phyloP scores from a whole-genome alignment of 2,113 vertebrate species.

The Danio rerio region DNA sequence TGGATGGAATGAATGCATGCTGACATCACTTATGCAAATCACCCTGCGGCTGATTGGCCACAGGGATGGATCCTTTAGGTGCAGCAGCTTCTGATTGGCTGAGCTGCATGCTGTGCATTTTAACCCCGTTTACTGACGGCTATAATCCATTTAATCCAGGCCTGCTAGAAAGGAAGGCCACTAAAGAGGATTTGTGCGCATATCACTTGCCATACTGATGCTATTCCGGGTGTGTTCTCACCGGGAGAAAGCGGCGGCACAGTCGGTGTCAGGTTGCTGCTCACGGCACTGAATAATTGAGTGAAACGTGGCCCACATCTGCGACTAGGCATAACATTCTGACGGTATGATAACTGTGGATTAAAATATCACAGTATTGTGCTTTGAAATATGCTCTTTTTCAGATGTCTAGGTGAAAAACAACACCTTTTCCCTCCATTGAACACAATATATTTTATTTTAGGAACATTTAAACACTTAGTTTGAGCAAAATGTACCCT shows the following conservation, averaged over 20 bases:
- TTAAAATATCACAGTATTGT: too few species aligned
- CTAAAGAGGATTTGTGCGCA: conserved; percentile 6
- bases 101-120: conserved; percentile 37
- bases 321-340: not conserved
- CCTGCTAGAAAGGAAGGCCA: conserved; percentile 54
- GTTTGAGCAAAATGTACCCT: too few species aligned
- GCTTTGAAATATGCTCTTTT: too few species aligned
- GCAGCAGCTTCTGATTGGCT: conserved; percentile 52
- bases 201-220: not conserved
- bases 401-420: too few species aligned
- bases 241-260: not conserved
- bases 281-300: conserved; percentile 34
- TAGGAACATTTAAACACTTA: too few species aligned
- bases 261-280: not conserved
- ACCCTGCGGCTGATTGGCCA: conserved; percentile 8
- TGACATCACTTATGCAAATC: conserved; percentile 43
- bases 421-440: too few species aligned
- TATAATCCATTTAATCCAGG: conserved; percentile 72
- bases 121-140: conserved; percentile 59
- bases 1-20: not conserved
- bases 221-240: conserved; percentile 13
- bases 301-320: conserved; percentile 13
- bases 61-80: not conserved
- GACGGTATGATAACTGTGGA: too few species aligned
- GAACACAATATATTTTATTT: too few species aligned